phyloP scores from a whole-genome alignment of 2,797 vertebrate genomes.

The Salarias fasciatus region DNA sequence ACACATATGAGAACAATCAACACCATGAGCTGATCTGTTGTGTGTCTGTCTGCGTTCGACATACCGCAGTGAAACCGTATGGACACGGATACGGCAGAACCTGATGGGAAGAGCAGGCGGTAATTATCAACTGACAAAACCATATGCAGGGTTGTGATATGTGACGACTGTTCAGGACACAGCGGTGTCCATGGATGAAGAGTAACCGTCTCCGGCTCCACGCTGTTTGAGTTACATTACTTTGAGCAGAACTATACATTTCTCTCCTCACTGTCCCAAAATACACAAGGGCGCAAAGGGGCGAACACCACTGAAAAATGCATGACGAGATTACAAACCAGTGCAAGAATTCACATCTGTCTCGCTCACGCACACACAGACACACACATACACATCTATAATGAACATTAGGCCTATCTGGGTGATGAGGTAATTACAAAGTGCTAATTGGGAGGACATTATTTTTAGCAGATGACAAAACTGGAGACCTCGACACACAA shows the following conservation, averaged over 20 bases:
- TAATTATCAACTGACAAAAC: slow-evolving; percentile 55
- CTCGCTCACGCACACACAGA: slow-evolving; percentile 1
- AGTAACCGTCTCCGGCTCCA: slow-evolving; percentile 9
- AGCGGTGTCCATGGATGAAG: slow-evolving; percentile 13
- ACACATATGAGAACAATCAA: slow-evolving; percentile 20
- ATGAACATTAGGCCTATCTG: slow-evolving; percentile 46
- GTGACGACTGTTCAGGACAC: slow-evolving; percentile 12
- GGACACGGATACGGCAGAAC: slow-evolving; percentile 40
- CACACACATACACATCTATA: slow-evolving; percentile 16
- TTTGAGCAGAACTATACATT: background rate
- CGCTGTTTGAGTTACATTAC: background rate
- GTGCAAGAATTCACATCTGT: slow-evolving; percentile 27
- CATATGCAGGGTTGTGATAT: slow-evolving; percentile 9
- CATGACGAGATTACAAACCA: slow-evolving; percentile 33
- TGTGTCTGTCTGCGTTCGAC: slow-evolving; percentile 1
- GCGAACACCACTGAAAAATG: slow-evolving; percentile 2
- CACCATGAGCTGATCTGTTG: background rate
- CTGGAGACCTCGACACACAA: slow-evolving; percentile 5
- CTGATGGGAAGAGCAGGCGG: slow-evolving; percentile 61
- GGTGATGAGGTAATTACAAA: slow-evolving; percentile 64
- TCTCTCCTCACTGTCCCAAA: slow-evolving; percentile 1
- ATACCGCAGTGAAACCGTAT: slow-evolving; percentile 23
- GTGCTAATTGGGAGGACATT: slow-evolving; percentile 68
- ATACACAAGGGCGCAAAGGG: slow-evolving; percentile 5
- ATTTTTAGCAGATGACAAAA: slow-evolving; percentile 57